Conservation (phyloP, 2,113 vertebrate genomes). For the Sterna hirundo region DNA sequence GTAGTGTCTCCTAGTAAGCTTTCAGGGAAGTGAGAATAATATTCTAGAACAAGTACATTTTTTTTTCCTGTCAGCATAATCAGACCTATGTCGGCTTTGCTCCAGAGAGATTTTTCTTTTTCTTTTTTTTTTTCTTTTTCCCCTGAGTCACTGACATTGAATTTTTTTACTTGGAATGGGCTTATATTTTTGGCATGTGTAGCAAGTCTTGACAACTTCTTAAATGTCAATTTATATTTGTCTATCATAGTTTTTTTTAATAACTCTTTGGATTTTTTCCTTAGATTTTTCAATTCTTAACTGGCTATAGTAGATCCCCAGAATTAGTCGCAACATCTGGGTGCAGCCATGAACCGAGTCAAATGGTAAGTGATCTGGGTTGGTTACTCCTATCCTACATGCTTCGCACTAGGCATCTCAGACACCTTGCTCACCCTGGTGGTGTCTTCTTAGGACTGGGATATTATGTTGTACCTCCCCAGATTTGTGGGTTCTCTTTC, state of each 20-base stretch:
- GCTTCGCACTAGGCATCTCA: fast-evolving
- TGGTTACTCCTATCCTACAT: neutral
- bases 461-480: neutral
- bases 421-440: neutral
- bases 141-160: neutral
- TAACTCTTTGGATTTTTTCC: neutral
- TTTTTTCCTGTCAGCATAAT: conserved; percentile 8
- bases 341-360: neutral
- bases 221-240: conserved; percentile 4
- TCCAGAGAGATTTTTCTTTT: neutral
- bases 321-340: neutral
- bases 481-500: neutral
- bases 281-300: neutral
- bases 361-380: neutral
- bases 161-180: neutral
- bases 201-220: neutral
- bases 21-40: neutral
- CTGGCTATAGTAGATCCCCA: neutral
- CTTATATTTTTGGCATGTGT: neutral
- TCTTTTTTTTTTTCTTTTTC: neutral
- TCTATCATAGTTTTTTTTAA: neutral
- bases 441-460: neutral
- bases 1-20: neutral
- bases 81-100: neutral
- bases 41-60: neutral